Conservation (phyloP, 2,888 invertebrate species). For the Pterostichus madidus region DNA sequence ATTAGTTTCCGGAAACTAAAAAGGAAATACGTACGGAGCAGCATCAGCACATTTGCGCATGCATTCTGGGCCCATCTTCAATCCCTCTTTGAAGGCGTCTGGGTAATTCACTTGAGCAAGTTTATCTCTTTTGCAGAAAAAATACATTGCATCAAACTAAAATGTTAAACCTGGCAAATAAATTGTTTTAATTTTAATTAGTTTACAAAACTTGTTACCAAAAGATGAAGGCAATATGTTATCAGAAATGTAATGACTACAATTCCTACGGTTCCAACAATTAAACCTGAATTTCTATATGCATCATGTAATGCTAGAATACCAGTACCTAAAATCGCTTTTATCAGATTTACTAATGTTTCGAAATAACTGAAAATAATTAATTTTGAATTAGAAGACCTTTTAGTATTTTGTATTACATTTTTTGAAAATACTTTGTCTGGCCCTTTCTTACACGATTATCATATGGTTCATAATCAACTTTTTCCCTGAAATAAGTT, state of each 20-base stretch:
- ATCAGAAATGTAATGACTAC: slow-evolving; percentile 17
- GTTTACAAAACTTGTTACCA: background rate
- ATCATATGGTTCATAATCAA: slow-evolving; percentile 55
- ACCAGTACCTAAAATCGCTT: slow-evolving; percentile 67
- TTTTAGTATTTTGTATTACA: background rate
- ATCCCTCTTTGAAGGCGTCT: slow-evolving; percentile 56
- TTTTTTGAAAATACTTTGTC: slow-evolving; percentile 16
- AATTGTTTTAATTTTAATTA: too few species aligned
- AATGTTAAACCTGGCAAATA: background rate
- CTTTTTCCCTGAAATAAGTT: background rate
- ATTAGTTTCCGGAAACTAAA: too few species aligned
- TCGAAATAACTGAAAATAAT: background rate
- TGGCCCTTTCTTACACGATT: slow-evolving; percentile 9
- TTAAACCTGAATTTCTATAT: slow-evolving; percentile 63
- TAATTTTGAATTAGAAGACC: background rate
- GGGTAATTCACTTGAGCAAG: slow-evolving; percentile 62
- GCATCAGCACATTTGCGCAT: slow-evolving; percentile 14
- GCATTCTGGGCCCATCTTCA: slow-evolving; percentile 63
- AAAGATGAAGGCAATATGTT: slow-evolving; percentile 49
- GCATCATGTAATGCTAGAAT: slow-evolving; percentile 67
- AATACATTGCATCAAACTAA: slow-evolving; percentile 55
- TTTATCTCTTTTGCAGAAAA: slow-evolving; percentile 59
- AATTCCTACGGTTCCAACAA: slow-evolving; percentile 42
- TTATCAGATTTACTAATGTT: slow-evolving; percentile 38
- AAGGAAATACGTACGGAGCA: slow-evolving; percentile 15